Evolutionary conservation across 2,888 invertebrate genomes (phyloP), one percentile per base, ranked within the genome.

Genomic region (Apamea sordens): DNA sequence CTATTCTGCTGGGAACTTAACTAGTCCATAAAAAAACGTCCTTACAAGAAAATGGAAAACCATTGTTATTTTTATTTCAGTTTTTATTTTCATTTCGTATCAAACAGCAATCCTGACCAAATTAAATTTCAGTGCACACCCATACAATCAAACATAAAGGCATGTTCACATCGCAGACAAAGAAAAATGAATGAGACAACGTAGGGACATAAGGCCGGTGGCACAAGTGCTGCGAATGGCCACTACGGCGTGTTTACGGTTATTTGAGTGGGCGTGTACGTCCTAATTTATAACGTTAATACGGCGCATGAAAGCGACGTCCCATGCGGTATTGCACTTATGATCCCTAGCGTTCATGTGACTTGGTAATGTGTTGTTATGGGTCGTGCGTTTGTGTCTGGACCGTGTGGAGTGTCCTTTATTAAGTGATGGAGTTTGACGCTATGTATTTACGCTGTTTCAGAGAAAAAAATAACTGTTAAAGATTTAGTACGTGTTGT

Each of bases 261-360:
- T 96, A 96, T 96, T 96, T 95, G 94, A 95, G 95, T 95, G 95
- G 94, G 92, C 93, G 89, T 90, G 75, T 80, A 96, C 95, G 93
- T 96, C 94, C 96, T 96, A 95, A 96, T 96, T 96, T 96, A 96
- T 96, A 96, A 96, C 96, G 93, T 95, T 96, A 96, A 96, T 96
- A 96, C 95, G 91, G 92, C 59, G 86, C 72, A 50, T 86, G 86
- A 87, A 80, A 79, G 90, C 88, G 88, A 92, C 85, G 61, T 77
- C 44, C 80, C 92, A 94, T 94, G 94, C 69, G 76, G 84, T 83
- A 95, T 94, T 92, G 94, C 93, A 87, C 88, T 84, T 80, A 80
- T 86, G 84, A 87, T 82, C 72, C 59, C 79, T 47, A 86, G 13
- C 47, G 73, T 32, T 44, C 70, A 61, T 65, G 79, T 75, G 84